These are phyloP conservation scores for Silurus lanzhouensis DNA, from an alignment of 2,797 vertebrate species.

Conservation along the genomic window DNA sequence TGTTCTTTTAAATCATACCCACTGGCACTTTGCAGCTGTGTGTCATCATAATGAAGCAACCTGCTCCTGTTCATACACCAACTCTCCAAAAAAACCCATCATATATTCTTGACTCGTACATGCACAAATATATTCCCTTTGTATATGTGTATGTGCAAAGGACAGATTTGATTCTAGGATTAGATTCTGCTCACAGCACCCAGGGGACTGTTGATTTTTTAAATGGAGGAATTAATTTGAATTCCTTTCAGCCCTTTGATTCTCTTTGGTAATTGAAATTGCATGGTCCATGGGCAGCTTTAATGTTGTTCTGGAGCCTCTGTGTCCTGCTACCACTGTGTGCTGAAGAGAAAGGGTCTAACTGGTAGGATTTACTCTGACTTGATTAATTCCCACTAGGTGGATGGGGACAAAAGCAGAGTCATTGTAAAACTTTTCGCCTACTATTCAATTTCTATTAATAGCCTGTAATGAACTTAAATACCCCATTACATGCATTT, in stretches of 20 bases:
- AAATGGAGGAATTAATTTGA: slow-evolving; percentile 66
- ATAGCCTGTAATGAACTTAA: slow-evolving; percentile 62
- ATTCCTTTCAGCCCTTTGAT: slow-evolving; percentile 67
- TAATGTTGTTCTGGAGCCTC: slow-evolving; percentile 70
- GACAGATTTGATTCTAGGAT: slow-evolving; percentile 43
- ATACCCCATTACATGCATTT: slow-evolving; percentile 55
- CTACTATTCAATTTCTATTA: slow-evolving; percentile 53
- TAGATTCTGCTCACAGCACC: slow-evolving; percentile 34
- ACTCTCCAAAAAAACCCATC: background rate
- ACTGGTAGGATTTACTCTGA: slow-evolving; percentile 61
- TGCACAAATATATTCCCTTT: slow-evolving; percentile 31
- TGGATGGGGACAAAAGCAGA: slow-evolving; percentile 59
- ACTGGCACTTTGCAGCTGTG: background rate
- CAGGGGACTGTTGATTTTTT: slow-evolving; percentile 42
- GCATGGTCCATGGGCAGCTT: slow-evolving; percentile 71
- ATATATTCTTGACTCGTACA: slow-evolving; percentile 30
- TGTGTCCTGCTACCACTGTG: slow-evolving; percentile 53
- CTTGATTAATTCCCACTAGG: slow-evolving; percentile 67
- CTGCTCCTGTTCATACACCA: background rate
- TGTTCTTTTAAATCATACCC: background rate
- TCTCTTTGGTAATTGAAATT: slow-evolving; percentile 74
- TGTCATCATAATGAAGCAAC: slow-evolving; percentile 23
- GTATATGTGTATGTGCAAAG: slow-evolving; percentile 41
- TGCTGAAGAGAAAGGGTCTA: slow-evolving; percentile 39
- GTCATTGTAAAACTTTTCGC: slow-evolving; percentile 55